Base-by-base conservation (phyloP, 1,140 invertebrate genomes). In the Drosophila nigrodunni region DNA sequence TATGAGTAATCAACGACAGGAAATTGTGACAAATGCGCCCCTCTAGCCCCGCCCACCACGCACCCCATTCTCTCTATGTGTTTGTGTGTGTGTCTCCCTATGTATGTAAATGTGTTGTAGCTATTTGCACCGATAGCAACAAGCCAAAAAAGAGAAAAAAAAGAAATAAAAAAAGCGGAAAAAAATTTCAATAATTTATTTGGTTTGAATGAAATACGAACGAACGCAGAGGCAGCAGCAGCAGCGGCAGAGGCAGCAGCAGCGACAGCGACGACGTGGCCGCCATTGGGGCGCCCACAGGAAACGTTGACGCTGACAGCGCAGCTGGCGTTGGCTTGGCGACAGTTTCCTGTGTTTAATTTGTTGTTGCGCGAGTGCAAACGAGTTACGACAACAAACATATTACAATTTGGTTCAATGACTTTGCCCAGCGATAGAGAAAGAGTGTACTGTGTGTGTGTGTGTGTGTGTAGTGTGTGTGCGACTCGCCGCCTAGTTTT, bases 111-210 rank as follows among this genome's bases (percentile, higher is more conserved):
- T 89, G 80, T 89, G 85, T 80, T 89, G 80, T 89, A 89, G 80
- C 77, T 85, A 89, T 88, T 89, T 89, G 85, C 85, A 88, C 85
- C 83, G 83, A 89, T 88, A 88, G 85, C 86, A 88, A 88, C 85
- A 89, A 78, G 85, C 77, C 76, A 89, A 89, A 78, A 78, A 72
- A 39, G 35, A 49, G 46, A 18, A 58, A 43, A 68, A 9, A 72
- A 60, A 61, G 18, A 21, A 21, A 21, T 21, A 58, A 46, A 58
- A 43, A 66, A 64, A 71, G 58, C 30, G 60, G 47, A 44, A 68
- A 41, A 35, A 54, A 88, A 89, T 88, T 88, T 88, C 83, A 88
- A 88, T 89, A 88, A 88, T 88, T 88, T 88, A 89, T 87, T 87
- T 87, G 83, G 83, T 87, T 83, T 87, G 83, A 87, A 87, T 87